Percentiles rank a stretch among this genome's conserved stretches.
Evolutionary conservation across 2,888 invertebrate genomes (phyloP).

Genomic region (Caenorhabditis virilis): DNA sequence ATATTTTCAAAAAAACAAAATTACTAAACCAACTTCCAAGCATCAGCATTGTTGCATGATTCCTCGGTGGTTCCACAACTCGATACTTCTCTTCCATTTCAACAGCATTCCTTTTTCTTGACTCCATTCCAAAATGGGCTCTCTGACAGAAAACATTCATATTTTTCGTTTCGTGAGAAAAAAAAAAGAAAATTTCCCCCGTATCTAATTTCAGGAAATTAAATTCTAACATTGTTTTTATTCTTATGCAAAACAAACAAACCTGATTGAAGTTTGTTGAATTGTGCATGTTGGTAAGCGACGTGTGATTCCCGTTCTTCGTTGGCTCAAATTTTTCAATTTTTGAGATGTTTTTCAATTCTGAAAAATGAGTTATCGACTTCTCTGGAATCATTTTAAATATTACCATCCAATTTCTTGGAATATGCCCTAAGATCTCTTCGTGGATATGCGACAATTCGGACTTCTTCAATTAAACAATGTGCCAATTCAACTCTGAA

Average conservation of each 20-base stretch:
- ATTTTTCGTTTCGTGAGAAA: neutral
- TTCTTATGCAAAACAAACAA: no score
- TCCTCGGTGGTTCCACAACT: no score
- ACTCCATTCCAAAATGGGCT: neutral
- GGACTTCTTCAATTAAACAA: constrained; percentile 8
- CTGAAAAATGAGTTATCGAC: neutral
- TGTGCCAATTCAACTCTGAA: constrained; percentile 7
- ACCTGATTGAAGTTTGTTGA: constrained; percentile 5
- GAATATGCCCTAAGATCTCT: constrained; percentile 12
- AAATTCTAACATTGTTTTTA: no score
- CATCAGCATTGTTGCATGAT: no score
- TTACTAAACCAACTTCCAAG: constrained; percentile 3
- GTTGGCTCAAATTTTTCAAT: no score
- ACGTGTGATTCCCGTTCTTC: neutral
- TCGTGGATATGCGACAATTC: constrained; percentile 11
- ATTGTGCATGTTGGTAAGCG: constrained; percentile 4
- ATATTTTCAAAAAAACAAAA: neutral
- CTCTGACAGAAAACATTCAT: neutral
- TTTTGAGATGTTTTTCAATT: neutral
- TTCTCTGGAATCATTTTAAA: no score
- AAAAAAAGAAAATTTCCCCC: neutral
- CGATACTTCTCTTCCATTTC: neutral
- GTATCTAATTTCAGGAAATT: no score
- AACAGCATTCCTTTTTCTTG: neutral
- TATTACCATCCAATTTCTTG: neutral